Conservation (phyloP, 2,888 invertebrate genomes). For the Hyles lineata region DNA sequence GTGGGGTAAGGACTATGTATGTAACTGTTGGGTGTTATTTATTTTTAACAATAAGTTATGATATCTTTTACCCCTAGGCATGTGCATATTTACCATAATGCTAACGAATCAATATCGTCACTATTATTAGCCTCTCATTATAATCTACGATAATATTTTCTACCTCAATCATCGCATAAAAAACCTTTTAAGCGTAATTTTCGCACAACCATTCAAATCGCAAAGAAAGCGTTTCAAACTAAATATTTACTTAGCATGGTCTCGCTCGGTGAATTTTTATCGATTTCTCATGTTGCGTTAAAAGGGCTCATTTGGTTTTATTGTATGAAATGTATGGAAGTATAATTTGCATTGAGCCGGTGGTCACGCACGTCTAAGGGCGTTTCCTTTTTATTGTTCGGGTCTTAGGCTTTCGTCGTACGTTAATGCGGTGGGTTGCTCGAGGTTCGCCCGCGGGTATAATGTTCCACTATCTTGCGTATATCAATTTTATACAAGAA, state of each 20-base stretch:
- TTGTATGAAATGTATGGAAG: conserved; percentile 81
- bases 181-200: not conserved
- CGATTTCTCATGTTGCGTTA: conserved; percentile 81
- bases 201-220: not conserved
- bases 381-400: conserved; percentile 76
- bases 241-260: conserved; percentile 28
- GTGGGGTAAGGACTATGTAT: too few relatives aligned
- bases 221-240: conserved; percentile 17
- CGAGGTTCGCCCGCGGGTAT: conserved; percentile 47
- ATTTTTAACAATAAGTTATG: too few relatives aligned
- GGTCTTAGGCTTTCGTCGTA: conserved; percentile 67
- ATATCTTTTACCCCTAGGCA: too few relatives aligned
- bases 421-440: conserved; percentile 64
- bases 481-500: conserved; percentile 22
- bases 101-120: too few relatives aligned
- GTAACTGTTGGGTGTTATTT: too few relatives aligned
- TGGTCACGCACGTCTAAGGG: conserved; percentile 77
- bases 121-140: not conserved
- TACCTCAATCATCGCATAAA: not conserved
- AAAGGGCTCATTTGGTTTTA: conserved; percentile 83
- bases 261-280: conserved; percentile 66
- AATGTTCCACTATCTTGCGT: conserved; percentile 26
- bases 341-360: conserved; percentile 81
- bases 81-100: too few relatives aligned
- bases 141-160: not conserved